Evolutionary conservation across 2,113 vertebrate genomes (phyloP), one percentile per base, ranked within the genome.

Genomic region (Regulus satrapa): DNA sequence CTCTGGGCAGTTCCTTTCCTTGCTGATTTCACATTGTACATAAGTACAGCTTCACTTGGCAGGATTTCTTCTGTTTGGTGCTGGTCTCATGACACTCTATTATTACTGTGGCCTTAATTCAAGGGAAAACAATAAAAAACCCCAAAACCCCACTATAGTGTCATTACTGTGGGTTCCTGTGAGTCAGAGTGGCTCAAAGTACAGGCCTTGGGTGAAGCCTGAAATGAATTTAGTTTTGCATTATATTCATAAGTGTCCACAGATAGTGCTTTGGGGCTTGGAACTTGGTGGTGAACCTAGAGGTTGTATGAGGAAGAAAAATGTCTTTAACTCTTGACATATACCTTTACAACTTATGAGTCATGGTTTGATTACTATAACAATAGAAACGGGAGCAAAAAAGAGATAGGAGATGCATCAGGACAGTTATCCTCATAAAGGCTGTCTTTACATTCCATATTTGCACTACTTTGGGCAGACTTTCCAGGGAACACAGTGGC

Each of bases 1-100:
- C 93, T 95, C 95, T 74, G 16, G 87, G 92, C 91, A 69, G 71
- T 78, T 92, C 68, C 81, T 63, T 86, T 88, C 62, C 78, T 94
- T 38, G n/a, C 51, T 95, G 78, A 59, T 86, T 96, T 95, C 61
- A 55, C 92, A 85, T 46, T 72, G 43, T 13, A 15, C 91, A 51
- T 34, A 75, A 86, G 76, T 14, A 80, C 79, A 84, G 25, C 28
- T 89, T 95, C 59, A 59, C 61, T 97, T 90, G 82, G 89, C 81
- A 74, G 68, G 52, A 74, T 61, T 79, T 85, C 34, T 73, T 93
- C 69, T 80, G 29, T 52, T 82, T 54, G 64, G 52, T 85, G 67
- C 63, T 77, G 73, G 64, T 94, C 73, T 81, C 72, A 66, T 73
- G 95, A 95, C 76, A 51, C 38, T 80, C 45, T 23, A 48, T 83